Conservation (phyloP, 2,113 vertebrate species). For the Sceloporus tristichus region DNA sequence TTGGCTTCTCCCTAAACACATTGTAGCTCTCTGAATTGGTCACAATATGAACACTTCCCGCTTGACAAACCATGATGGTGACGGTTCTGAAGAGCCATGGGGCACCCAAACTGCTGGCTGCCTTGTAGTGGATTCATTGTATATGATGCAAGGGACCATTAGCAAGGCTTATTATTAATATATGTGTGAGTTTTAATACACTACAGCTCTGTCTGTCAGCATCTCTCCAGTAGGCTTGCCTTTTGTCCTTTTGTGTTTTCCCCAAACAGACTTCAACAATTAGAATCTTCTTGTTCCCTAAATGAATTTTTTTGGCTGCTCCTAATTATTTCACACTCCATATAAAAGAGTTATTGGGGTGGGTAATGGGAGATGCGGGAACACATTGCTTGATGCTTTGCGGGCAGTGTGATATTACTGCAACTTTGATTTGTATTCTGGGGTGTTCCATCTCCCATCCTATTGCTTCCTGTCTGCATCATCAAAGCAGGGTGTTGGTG, state of each 20-base stretch:
- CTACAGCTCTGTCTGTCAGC: constrained; percentile 61
- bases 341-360: constrained; percentile 85
- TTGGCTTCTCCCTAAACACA: constrained; percentile 33
- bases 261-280: constrained; percentile 81
- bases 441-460: background rate
- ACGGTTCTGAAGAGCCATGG: constrained; percentile 46
- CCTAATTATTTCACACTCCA: constrained; percentile 87
- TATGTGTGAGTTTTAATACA: constrained; percentile 65
- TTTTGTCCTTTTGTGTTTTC: constrained; percentile 76
- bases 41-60: constrained; percentile 50
- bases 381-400: constrained; percentile 58
- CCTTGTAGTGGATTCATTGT: constrained; percentile 63
- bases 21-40: constrained; percentile 50
- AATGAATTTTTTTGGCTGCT: constrained; percentile 84
- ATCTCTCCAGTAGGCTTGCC: constrained; percentile 62
- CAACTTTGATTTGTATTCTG: constrained; percentile 73
- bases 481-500: constrained; percentile 43
- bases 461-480: constrained; percentile 12
- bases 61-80: constrained; percentile 31
- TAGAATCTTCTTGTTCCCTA: constrained; percentile 84
- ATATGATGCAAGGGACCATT: constrained; percentile 61
- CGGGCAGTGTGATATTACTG: constrained; percentile 70
- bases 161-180: constrained; percentile 66
- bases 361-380: constrained; percentile 81
- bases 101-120: constrained; percentile 46